A percentile compares a stretch with the other conserved stretches of the same genome.
phyloP scores from a whole-genome alignment of 92 coral and sea anemone genomes.

The Palythoa heliodiscus region DNA sequence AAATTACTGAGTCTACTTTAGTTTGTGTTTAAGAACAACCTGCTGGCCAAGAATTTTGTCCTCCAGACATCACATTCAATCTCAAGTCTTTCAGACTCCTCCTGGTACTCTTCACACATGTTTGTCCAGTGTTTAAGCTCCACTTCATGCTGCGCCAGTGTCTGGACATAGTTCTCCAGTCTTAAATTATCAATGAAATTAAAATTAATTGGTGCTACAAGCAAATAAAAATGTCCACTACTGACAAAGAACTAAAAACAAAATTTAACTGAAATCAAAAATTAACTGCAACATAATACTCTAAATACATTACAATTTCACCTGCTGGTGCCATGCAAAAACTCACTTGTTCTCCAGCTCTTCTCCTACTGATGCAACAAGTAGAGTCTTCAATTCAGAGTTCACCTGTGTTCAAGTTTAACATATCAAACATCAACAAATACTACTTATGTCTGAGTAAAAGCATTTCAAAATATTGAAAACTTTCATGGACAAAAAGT shows the following conservation, averaged over 20 bases:
- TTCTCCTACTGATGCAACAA: slow-evolving; percentile 98
- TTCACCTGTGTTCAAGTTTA: slow-evolving; percentile 64
- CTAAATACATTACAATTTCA: no score
- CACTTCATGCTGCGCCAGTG: slow-evolving; percentile 78
- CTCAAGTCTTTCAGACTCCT: slow-evolving; percentile 88
- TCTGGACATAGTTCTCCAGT: slow-evolving; percentile 76
- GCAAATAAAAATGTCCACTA: no score
- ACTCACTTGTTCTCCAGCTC: slow-evolving; percentile 78
- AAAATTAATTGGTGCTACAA: no score
- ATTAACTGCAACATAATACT: no score
- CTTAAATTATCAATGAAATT: slow-evolving; percentile 38
- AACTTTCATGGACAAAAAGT: no score
- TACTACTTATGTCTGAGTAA: no score
- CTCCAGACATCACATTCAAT: slow-evolving; percentile 99
- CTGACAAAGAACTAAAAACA: no score
- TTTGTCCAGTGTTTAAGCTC: slow-evolving; percentile 82
- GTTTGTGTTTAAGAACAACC: slow-evolving; percentile 49
- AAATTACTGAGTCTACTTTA: no score
- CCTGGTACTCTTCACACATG: slow-evolving; percentile 84
- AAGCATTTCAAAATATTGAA: no score
- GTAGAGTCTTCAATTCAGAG: slow-evolving; percentile 86
- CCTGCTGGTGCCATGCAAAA: not conserved
- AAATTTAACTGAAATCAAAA: no score
- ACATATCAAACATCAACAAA: not conserved
- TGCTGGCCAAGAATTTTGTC: slow-evolving; percentile 97